Evolutionary conservation across 2,888 invertebrate genomes (phyloP), one percentile per base, ranked within the genome.

Genomic region (Lasius fuliginosus): DNA sequence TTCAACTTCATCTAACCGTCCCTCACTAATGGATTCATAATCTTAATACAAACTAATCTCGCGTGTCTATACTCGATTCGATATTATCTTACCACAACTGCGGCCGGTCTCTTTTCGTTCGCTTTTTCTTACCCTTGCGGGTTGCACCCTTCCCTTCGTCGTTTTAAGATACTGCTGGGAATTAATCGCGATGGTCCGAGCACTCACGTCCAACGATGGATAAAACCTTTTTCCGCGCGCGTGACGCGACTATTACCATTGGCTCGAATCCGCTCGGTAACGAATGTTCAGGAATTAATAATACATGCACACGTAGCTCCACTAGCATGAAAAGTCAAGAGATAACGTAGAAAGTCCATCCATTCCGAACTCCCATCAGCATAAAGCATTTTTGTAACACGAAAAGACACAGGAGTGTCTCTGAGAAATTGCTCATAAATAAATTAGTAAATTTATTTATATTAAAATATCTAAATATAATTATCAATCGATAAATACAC

Each of bases 21-120:
- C 87, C 87, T 86, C 87, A 87, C 92, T 93, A 93, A 93, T 93
- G 93, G 93, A 93, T 93, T 93, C 93, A 92, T 93, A 93, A 93
- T 93, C 93, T 93, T 93, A 92, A 92, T 93, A 93, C 89, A 83
- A 90, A 85, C 86, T 87, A 87, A 89, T 87, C 89, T 92, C 89
- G 91, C 93, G 92, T 92, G 92, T 89, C 91, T 88, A 87, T 86
- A 84, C 90, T 88, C 92, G 92, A 92, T 92, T 93, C 92, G 90
- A 92, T 91, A 91, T 91, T 90, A 88, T 87, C 84, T 62, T 42
- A 79, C 82, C 71, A 74, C 88, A 87, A 86, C 85, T 84, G 68
- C 76, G 83, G 67, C n/a, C 81, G 53, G 74, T 46, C 75, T n/a
- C 58, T 71, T 65, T 23, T 30, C 58, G 30, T 42, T 30, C 71